These are phyloP conservation scores for Pristionchus maxplancki DNA, from an alignment of 2,888 invertebrate genomes.

Conservation along the genomic window DNA sequence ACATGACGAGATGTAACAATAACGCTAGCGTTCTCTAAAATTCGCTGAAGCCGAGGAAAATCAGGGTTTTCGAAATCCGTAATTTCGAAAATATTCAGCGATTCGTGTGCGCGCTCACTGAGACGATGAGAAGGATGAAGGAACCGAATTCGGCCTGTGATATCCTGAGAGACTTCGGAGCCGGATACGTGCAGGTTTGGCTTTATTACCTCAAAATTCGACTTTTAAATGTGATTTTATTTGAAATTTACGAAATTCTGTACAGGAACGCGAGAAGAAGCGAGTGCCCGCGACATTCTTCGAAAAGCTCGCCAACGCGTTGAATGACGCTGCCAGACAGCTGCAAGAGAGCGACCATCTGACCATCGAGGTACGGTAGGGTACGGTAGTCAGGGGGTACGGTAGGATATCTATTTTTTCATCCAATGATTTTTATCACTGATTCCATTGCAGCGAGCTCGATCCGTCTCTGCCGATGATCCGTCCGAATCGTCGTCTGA, in stretches of 20 bases:
- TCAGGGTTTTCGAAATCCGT: background rate
- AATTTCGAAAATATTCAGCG: slow-evolving; percentile 17
- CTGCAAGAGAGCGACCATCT: slow-evolving; percentile 68
- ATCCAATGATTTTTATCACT: too few species aligned
- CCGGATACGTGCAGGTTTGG: slow-evolving; percentile 44
- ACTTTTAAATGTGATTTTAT: too few species aligned
- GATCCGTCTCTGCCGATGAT: slow-evolving; percentile 49
- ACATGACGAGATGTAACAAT: too few species aligned
- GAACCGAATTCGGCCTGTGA: slow-evolving; percentile 51
- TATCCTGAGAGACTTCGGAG: slow-evolving; percentile 49
- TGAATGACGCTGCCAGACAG: slow-evolving; percentile 65
- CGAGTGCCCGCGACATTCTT: slow-evolving; percentile 66
- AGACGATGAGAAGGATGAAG: slow-evolving; percentile 37
- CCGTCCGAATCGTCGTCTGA: slow-evolving; percentile 51
- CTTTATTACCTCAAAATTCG: background rate
- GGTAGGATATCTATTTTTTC: background rate
- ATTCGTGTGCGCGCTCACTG: slow-evolving; percentile 49
- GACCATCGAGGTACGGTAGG: slow-evolving; percentile 59
- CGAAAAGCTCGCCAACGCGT: slow-evolving; percentile 65
- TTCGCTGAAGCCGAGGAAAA: background rate
- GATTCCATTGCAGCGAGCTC: slow-evolving; percentile 4
- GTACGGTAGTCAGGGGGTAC: background rate
- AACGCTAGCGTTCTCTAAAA: too few species aligned
- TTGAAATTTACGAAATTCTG: too few species aligned
- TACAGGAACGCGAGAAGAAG: slow-evolving; percentile 50